Evolutionary conservation across 2,888 invertebrate genomes (phyloP).

Genomic region (Listrodromus nycthemerus): DNA sequence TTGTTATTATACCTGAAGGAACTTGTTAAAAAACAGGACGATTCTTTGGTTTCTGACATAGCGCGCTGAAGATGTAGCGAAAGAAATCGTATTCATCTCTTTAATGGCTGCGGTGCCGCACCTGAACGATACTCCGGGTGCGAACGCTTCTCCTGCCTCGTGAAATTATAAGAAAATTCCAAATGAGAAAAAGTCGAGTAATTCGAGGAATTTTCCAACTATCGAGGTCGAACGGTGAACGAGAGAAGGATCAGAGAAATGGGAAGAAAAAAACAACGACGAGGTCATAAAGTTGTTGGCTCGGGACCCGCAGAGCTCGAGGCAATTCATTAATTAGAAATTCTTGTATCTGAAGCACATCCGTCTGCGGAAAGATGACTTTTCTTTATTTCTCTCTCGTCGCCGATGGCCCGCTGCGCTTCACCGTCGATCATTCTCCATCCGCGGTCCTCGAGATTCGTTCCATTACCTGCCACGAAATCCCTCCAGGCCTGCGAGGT

Average conservation of each 20-base stretch:
- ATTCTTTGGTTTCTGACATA: constrained; percentile 33
- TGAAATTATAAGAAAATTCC: constrained; percentile 9
- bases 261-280: neutral
- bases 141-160: neutral
- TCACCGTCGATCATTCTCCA: constrained; percentile 1
- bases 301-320: neutral
- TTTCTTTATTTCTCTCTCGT: constrained; percentile 14
- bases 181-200: constrained; percentile 36
- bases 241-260: neutral
- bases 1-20: constrained; percentile 27
- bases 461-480: neutral
- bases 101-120: neutral
- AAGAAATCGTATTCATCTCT: constrained; percentile 49
- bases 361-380: constrained; percentile 15
- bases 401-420: neutral
- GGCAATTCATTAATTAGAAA: constrained; percentile 49
- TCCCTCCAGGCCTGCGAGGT: neutral
- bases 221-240: neutral
- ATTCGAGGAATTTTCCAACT: constrained; percentile 37
- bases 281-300: constrained; percentile 3
- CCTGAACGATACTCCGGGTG: neutral
- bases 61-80: constrained; percentile 23
- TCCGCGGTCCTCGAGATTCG: constrained; percentile 1
- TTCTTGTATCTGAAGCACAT: constrained; percentile 28
- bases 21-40: constrained; percentile 49